A percentile compares a stretch with the other conserved stretches of the same genome.
These are phyloP conservation scores for Melanerpes formicivorus DNA, from an alignment of 2,113 vertebrate species.

Conservation along the genomic window DNA sequence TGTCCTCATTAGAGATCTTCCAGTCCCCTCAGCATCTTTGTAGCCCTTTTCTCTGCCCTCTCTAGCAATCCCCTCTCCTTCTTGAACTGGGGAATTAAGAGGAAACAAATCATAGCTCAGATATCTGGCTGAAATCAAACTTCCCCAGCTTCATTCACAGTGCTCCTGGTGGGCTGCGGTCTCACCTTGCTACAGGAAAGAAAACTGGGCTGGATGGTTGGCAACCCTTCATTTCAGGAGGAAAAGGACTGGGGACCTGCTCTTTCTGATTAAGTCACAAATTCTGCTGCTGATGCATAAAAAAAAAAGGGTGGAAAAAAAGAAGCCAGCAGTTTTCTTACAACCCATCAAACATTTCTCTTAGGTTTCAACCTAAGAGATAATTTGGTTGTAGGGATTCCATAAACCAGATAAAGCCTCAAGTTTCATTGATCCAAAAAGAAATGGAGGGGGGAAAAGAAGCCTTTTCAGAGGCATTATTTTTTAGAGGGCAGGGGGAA, in stretches of 20 bases:
- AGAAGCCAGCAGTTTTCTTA: not conserved
- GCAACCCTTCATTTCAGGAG: not conserved
- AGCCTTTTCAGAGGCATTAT: constrained; percentile 28
- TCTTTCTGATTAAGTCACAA: not conserved
- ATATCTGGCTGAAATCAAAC: not conserved
- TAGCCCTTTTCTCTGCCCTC: too few species aligned
- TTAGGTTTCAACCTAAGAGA: not conserved
- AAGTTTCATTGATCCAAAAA: not conserved
- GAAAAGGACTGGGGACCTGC: not conserved
- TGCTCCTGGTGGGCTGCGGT: not conserved
- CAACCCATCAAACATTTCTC: not conserved
- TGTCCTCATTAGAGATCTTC: too few species aligned
- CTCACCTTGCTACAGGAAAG: not conserved
- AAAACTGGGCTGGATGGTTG: not conserved
- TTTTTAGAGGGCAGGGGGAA: constrained; percentile 35
- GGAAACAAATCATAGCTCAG: not conserved
- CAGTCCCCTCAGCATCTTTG: too few species aligned
- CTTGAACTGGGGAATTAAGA: not conserved
- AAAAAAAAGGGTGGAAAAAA: not conserved
- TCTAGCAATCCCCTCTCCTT: too few species aligned
- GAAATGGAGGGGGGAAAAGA: not conserved
- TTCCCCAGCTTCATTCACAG: not conserved
- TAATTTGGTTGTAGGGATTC: not conserved
- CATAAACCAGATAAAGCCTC: constrained; percentile 22
- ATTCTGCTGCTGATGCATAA: not conserved